Evolutionary conservation across 2,113 vertebrate species (phyloP).

Genomic region (Hemichromis elongatus): DNA sequence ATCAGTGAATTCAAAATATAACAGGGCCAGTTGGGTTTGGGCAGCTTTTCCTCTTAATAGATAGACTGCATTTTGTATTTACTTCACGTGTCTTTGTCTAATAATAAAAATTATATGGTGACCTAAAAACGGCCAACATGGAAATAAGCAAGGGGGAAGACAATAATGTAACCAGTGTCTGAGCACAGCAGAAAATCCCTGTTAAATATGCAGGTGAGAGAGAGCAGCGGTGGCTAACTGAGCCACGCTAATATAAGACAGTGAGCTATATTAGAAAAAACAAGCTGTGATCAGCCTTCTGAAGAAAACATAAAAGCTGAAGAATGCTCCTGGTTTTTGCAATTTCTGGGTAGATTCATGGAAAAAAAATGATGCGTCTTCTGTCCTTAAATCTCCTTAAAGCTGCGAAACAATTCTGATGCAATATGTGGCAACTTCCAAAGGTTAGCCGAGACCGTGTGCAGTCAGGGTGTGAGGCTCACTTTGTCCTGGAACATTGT

Average conservation of each 20-base stretch:
- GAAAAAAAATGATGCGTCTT: fast-evolving
- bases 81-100: neutral
- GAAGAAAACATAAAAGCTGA: neutral
- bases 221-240: neutral
- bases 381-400: neutral
- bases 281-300: neutral
- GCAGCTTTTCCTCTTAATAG: neutral
- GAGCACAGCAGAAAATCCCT: neutral
- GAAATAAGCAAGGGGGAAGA: neutral
- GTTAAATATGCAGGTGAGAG: neutral
- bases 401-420: neutral
- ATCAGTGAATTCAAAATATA: neutral
- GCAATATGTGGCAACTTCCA: neutral
- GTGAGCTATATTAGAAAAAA: neutral
- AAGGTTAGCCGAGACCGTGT: neutral
- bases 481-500: neutral
- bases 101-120: neutral
- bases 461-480: fast-evolving
- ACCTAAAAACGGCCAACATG: neutral
- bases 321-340: neutral
- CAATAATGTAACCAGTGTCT: neutral
- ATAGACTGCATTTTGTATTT: neutral
- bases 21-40: neutral
- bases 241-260: neutral
- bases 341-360: neutral